These are phyloP conservation scores for Syrmaticus mikado DNA, from an alignment of 2,113 vertebrate genomes.

Conservation along the genomic window DNA sequence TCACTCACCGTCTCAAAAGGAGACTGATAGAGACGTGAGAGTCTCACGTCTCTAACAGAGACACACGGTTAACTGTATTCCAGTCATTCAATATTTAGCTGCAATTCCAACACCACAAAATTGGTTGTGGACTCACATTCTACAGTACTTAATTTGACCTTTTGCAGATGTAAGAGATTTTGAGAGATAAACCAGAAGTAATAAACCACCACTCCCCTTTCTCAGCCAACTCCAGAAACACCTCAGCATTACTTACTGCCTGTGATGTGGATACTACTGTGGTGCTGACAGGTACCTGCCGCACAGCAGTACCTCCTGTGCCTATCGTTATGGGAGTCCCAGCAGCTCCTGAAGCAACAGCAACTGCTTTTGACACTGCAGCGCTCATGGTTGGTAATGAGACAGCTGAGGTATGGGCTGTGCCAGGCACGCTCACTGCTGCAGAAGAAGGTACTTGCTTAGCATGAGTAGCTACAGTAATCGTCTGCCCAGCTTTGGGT, in stretches of 20 bases:
- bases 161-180: not conserved
- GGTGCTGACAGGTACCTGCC: slow-evolving; percentile 91
- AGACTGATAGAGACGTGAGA: too few relatives aligned
- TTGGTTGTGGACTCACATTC: not conserved
- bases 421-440: slow-evolving; percentile 70
- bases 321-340: slow-evolving; percentile 85
- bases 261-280: slow-evolving; percentile 89
- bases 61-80: not conserved
- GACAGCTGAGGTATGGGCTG: slow-evolving; percentile 81
- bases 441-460: slow-evolving; percentile 81
- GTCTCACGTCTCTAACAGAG: too few relatives aligned
- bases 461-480: slow-evolving; percentile 85
- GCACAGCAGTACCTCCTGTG: slow-evolving; percentile 84
- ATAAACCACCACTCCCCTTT: not conserved
- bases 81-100: not conserved
- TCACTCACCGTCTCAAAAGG: not conserved
- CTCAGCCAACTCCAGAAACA: not conserved
- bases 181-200: not conserved
- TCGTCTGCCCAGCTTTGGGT: slow-evolving; percentile 89
- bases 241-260: slow-evolving; percentile 80
- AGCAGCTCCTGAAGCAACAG: slow-evolving; percentile 80
- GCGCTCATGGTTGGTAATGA: slow-evolving; percentile 85
- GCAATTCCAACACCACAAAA: not conserved
- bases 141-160: not conserved
- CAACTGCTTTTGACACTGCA: slow-evolving; percentile 84